Base-by-base conservation (phyloP, 2,797 vertebrate genomes). In the Trematomus bernacchii region DNA sequence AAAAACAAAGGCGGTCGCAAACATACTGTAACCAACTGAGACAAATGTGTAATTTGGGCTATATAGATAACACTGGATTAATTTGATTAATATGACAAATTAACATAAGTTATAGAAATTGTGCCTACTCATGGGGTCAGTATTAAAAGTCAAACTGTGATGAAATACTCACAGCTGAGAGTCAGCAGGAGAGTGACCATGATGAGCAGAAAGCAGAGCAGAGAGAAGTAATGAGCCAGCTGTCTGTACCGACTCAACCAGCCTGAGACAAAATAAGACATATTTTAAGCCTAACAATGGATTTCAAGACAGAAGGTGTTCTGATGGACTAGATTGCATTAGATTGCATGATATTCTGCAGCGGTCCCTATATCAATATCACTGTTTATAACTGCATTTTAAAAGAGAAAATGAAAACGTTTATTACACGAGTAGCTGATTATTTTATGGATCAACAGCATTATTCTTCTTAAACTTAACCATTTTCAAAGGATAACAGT, bases 131-230 rank as follows among this genome's bases (percentile, higher is more conserved):
- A 54, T 3, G 33, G 4, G 6, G 21, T 58, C 47, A 9, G 30
- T 16, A 16, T 27, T 16, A 19, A 15, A 27, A 27, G 27, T 27
- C 4, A 27, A 15, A 37, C 2, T 2, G 18, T 27, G 9, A 21
- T 3, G 10, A 46, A 12, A 18, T 60, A 86, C 89, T 90, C 77
- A 89, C 89, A 68, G 69, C 79, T 89, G 44, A 87, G 42, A 1
- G 83, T 80, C 59, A 68, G 88, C 6, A 89, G 64, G 66, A 89
- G 75, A 43, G 61, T 55, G 76, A 85, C 9, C 27, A 85, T 12
- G 71, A 72, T 47, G 61, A 90, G 79, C 71, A 90, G 73, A 8
- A 91, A 84, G 73, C 86, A 85, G 64, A 90, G 87, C 48, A 89
- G 78, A 72, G 77, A 80, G 44, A 87, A 79, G 75, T 82, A 88